These are phyloP conservation scores for Sylvia borin DNA, from an alignment of 2,797 vertebrate species.

Conservation along the genomic window DNA sequence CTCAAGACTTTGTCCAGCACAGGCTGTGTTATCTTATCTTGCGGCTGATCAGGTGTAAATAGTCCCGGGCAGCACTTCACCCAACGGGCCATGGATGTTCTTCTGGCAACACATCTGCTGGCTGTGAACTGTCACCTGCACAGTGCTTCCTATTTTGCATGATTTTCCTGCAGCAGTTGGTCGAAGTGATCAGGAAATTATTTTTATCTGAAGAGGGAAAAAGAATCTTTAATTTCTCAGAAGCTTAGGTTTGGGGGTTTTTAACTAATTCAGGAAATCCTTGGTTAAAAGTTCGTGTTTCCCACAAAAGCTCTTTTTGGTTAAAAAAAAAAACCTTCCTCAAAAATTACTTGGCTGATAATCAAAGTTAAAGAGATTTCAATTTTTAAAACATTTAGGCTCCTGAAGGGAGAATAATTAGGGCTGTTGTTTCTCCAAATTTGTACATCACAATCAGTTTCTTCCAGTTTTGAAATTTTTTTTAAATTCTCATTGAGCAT, in stretches of 20 bases:
- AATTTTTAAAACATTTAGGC: background rate
- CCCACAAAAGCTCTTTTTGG: background rate
- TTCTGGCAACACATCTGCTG: background rate
- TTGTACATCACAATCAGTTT: background rate
- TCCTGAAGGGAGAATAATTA: background rate
- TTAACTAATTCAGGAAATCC: background rate
- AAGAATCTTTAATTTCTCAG: background rate
- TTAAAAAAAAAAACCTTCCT: background rate
- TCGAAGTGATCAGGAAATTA: background rate
- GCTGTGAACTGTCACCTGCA: background rate
- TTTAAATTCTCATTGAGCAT: background rate
- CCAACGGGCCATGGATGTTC: background rate
- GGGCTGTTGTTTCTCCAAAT: background rate
- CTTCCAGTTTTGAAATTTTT: background rate
- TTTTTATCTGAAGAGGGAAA: background rate
- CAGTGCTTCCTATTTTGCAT: background rate
- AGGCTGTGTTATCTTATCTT: slow-evolving; percentile 51
- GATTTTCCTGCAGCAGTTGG: background rate
- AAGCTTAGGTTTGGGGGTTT: background rate
- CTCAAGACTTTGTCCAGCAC: slow-evolving; percentile 57
- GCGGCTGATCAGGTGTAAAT: slow-evolving; percentile 4
- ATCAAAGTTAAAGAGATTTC: background rate
- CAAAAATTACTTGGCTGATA: background rate
- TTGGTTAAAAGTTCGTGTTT: background rate
- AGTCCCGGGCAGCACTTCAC: background rate